These are phyloP conservation scores for Anguilla megastoma DNA, from an alignment of 2,797 vertebrate genomes.

Conservation along the genomic window DNA sequence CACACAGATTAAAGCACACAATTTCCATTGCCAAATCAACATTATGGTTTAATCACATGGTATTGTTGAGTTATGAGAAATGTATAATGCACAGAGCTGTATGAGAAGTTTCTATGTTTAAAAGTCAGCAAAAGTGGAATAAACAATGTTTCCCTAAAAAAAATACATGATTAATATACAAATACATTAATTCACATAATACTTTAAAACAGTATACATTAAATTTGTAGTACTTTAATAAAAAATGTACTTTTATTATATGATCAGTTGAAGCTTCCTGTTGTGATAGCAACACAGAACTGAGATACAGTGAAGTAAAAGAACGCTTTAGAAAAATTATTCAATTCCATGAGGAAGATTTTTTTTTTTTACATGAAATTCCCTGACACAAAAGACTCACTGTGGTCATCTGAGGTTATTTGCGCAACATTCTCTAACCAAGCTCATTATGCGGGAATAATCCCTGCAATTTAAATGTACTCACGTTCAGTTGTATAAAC, in stretches of 20 bases:
- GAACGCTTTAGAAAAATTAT: neutral
- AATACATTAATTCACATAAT: too few species aligned
- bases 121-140: too few species aligned
- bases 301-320: neutral
- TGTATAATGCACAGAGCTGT: too few species aligned
- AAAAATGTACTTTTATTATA: neutral
- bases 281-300: neutral
- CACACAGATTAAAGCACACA: too few species aligned
- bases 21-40: too few species aligned
- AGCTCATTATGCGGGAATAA: neutral
- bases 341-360: neutral
- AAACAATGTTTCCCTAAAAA: too few species aligned
- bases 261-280: neutral
- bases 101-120: too few species aligned
- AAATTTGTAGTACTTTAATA: neutral
- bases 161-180: too few species aligned
- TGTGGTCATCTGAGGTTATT: neutral
- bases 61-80: too few species aligned
- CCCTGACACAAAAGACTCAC: neutral
- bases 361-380: neutral
- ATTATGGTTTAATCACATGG: too few species aligned
- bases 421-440: neutral
- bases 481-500: neutral
- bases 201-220: too few species aligned
- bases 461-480: neutral